phyloP scores from a whole-genome alignment of 1,140 invertebrate genomes.

The Cotesia chilonis region DNA sequence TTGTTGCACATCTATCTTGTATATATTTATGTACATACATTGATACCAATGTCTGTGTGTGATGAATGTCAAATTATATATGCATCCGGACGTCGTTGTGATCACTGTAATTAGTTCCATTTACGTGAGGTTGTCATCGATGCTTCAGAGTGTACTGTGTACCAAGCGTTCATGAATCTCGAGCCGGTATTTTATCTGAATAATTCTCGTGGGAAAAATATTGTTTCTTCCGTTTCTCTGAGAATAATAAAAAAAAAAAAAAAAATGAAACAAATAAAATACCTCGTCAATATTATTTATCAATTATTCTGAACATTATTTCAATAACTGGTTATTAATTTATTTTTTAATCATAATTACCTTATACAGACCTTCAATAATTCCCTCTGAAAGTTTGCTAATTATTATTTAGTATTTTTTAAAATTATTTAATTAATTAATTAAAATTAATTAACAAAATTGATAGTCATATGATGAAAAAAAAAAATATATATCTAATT shows the following conservation, averaged over 20 bases:
- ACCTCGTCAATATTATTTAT: neutral
- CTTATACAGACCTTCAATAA: too few species aligned
- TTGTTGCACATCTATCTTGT: slow-evolving; percentile 39
- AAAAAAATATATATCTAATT: too few species aligned
- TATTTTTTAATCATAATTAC: too few species aligned
- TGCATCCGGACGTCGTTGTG: slow-evolving; percentile 40
- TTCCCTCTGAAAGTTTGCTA: too few species aligned
- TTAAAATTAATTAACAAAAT: too few species aligned
- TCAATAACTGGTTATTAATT: too few species aligned
- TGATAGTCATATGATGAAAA: too few species aligned
- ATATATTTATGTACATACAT: slow-evolving; percentile 1
- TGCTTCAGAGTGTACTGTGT: neutral
- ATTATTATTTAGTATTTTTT: too few species aligned
- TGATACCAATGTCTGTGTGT: neutral
- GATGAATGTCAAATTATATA: slow-evolving; percentile 52
- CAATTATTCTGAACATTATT: neutral
- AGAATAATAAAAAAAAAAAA: neutral
- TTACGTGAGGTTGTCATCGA: slow-evolving; percentile 40
- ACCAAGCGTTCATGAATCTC: slow-evolving; percentile 32
- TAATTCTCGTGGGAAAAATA: slow-evolving; percentile 10
- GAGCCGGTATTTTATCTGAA: slow-evolving; percentile 5
- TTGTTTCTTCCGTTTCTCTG: neutral
- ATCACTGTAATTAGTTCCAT: slow-evolving; percentile 56
- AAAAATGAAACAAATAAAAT: neutral
- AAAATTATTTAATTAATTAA: too few species aligned